Percentiles rank a stretch among this genome's conserved stretches.
Conservation (phyloP, 1,140 invertebrate species). For the Drosophila simulans region DNA sequence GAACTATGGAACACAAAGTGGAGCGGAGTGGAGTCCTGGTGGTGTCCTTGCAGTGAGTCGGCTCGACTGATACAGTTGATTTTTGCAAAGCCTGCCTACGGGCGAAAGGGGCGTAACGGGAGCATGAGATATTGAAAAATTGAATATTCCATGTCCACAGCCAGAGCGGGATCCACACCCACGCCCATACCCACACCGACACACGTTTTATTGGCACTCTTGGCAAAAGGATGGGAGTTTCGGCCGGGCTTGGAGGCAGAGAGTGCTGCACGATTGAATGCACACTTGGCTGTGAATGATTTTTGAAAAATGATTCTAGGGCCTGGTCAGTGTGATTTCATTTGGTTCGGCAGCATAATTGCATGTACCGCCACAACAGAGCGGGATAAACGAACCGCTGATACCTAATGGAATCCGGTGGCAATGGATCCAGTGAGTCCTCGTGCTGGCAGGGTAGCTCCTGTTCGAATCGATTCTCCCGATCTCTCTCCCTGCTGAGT, state of each 20-base stretch:
- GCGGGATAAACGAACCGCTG: conserved; percentile 3
- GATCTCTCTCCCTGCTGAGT: conserved; percentile 5
- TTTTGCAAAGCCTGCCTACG: conserved; percentile 67
- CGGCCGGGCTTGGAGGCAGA: not conserved
- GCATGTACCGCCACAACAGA: conserved; percentile 53
- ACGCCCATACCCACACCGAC: conserved; percentile 18
- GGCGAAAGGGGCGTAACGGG: conserved; percentile 29
- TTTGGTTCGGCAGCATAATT: conserved; percentile 73
- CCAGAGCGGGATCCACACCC: conserved; percentile 38
- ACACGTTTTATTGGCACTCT: conserved; percentile 69
- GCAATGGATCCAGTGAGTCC: not conserved
- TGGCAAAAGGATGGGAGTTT: conserved; percentile 8
- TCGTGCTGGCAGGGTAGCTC: conserved; percentile 2
- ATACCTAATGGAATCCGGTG: conserved; percentile 23
- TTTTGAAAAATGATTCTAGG: conserved; percentile 74
- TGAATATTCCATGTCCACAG: conserved; percentile 77
- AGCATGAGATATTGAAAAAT: conserved; percentile 81
- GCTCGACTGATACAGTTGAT: conserved; percentile 66
- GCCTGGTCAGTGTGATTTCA: conserved; percentile 63
- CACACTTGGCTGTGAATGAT: conserved; percentile 77
- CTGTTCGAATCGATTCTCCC: conserved; percentile 25
- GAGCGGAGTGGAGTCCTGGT: not conserved
- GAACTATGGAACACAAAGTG: conserved; percentile 16
- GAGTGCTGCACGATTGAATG: conserved; percentile 67
- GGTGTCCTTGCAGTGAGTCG: conserved; percentile 45